A percentile compares a stretch with the other conserved stretches of the same genome.
These are phyloP conservation scores for Cinclus mexicanus DNA, from an alignment of 2,113 vertebrate genomes.

Conservation along the genomic window DNA sequence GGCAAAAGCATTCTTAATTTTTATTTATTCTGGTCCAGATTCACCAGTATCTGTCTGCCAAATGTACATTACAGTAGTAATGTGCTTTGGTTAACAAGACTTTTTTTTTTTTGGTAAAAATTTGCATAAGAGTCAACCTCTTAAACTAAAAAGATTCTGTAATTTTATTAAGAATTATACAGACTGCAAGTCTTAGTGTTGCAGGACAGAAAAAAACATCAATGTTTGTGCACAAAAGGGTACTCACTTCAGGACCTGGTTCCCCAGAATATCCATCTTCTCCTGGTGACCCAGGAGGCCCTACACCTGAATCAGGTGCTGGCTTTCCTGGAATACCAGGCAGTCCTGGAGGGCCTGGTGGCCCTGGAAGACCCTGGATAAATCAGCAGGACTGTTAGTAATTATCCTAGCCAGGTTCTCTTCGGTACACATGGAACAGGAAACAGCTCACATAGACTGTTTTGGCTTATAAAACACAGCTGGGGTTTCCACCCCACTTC, in stretches of 20 bases:
- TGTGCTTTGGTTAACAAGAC: background rate
- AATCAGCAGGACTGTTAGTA: constrained; percentile 29
- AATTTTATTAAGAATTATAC: background rate
- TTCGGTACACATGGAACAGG: background rate
- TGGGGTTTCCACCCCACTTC: background rate
- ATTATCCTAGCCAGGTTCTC: background rate
- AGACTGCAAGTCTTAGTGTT: background rate
- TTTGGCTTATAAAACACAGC: background rate
- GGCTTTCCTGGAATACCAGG: constrained; percentile 80
- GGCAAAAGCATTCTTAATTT: background rate
- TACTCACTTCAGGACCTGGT: constrained; percentile 82
- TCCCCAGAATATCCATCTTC: constrained; percentile 80
- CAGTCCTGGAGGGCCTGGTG: constrained; percentile 77
- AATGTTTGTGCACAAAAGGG: background rate
- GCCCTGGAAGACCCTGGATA: constrained; percentile 82
- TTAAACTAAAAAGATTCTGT: background rate
- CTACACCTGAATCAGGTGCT: constrained; percentile 69
- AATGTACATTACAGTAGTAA: background rate
- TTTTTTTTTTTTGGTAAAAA: background rate
- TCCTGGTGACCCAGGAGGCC: constrained; percentile 78
- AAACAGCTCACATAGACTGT: background rate
- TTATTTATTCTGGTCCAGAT: background rate
- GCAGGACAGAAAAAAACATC: background rate
- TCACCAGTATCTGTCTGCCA: background rate
- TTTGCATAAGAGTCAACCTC: background rate